phyloP scores from a whole-genome alignment of 2,888 invertebrate species.

The Dastarcus helophoroides region DNA sequence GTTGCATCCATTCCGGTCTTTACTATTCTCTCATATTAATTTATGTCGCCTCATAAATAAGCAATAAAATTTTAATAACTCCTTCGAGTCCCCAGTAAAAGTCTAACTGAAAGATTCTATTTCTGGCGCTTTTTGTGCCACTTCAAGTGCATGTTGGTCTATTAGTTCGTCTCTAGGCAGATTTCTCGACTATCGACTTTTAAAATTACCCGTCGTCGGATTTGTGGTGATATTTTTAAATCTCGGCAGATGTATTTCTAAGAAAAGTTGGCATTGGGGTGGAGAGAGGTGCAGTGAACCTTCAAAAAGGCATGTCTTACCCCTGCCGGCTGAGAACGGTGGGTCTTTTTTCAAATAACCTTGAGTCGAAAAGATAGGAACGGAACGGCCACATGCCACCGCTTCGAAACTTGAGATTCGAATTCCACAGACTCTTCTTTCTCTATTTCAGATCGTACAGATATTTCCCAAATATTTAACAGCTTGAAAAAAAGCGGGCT shows the following conservation, averaged over 20 bases:
- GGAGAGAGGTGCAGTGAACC: slow-evolving; percentile 20
- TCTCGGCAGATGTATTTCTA: slow-evolving; percentile 27
- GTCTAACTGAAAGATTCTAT: no score
- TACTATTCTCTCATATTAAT: no score
- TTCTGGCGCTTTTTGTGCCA: no score
- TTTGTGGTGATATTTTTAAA: slow-evolving; percentile 24
- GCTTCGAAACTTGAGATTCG: slow-evolving; percentile 19
- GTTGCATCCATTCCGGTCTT: no score
- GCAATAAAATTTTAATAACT: no score
- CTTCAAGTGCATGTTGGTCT: no score
- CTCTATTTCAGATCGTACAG: background rate
- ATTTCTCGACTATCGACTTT: no score
- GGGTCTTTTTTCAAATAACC: slow-evolving; percentile 11
- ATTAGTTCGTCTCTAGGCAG: no score
- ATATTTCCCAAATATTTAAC: slow-evolving; percentile 1
- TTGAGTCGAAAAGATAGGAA: slow-evolving; percentile 12
- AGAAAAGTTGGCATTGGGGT: slow-evolving; percentile 15
- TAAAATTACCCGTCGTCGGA: slow-evolving; percentile 15
- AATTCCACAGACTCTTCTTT: slow-evolving; percentile 13
- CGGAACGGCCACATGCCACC: slow-evolving; percentile 17
- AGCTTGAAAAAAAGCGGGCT: no score
- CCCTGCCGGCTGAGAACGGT: background rate
- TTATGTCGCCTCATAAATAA: no score
- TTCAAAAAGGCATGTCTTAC: slow-evolving; percentile 5
- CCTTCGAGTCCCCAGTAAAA: no score